Base-by-base conservation (phyloP, 2,888 invertebrate genomes). In the Acanthosoma haemorrhoidale region DNA sequence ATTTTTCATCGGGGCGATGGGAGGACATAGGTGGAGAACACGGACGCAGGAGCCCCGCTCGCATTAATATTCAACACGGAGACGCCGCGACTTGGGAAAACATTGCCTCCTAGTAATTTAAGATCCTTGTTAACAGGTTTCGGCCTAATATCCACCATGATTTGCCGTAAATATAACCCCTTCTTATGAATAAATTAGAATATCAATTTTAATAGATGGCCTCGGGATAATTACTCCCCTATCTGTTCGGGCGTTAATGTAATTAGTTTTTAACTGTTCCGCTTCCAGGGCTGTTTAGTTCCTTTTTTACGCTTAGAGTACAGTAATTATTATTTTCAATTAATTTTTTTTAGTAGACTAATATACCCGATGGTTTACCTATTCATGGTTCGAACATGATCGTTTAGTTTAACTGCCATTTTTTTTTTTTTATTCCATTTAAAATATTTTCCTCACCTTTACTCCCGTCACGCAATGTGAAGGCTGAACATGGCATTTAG, bases 101-200 rank as follows among this genome's bases (percentile, higher is more conserved):
- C 61, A 61, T 61, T 32, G 61, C 36, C 32, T 16, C 16, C 2
- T 36, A 25, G 61, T 61, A 61, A 61, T 61, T 61, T 61, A 61
- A 61, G 61, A 61, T 36, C 18, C 61, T 36, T 61, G 61, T 61
- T 61, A 61, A 61, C 61, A 61, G 61, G 61, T 61, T 25, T 32
- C 32, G 21, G 13, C 38, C 36, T 36, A 61, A 36, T 36, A 36
- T n/a, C 21, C 34, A 1, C 61, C 41, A 41, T 41, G 41, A 41
- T 41, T 13, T n/a, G n/a, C 51, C 61, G 61, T 61, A 61, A 61
- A 61, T 61, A 61, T 61, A 38, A 25, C 38, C 38, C 11, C 36
- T n/a, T 6, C 61, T 36, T 61, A 61, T 61, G 61, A 61, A 61
- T 61, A 61, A 36, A 61, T 61, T 61, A 61, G 61, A 61, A 61